Base-by-base conservation (phyloP, 2,113 vertebrate species). In the Corythoichthys intestinalis region DNA sequence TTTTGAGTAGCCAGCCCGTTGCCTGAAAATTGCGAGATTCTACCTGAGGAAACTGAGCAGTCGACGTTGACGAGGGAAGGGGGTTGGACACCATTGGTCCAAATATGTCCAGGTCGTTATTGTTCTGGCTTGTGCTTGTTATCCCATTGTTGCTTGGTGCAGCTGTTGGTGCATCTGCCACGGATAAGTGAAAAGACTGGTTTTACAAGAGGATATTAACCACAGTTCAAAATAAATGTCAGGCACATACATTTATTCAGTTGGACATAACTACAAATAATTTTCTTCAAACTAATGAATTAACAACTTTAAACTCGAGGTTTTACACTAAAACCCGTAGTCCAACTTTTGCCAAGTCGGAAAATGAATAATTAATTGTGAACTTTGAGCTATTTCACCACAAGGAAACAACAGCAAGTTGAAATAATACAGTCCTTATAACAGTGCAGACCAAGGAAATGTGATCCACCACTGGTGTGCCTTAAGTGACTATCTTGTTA, bases 11-110 rank as follows among this genome's bases (percentile, higher is more conserved):
- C 13, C 11, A 7, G 2, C 28, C 11, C 8, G 12, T 35, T 6
- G 34, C 34, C 54, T 71, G 59, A 41, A 52, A 67, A 41, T 28
- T 39, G 34, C 0, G 11, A 41, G 17, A 10, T 17, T 77, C 75
- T 86, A 91, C 90, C 90, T 91, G 90, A 86, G 88, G 58, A 79
- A 91, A 87, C 70, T 84, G 87, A 83, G 86, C 72, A 47, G 82
- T 49, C 6, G 93, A 87, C 73, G 87, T 69, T 90, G 91, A 91
- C 35, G 92, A 89, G 15, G 97, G 97, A 79, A 98, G 91, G 67
- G 97, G 97, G 80, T 99, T 99, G 76, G 97, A 99, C 53, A 99
- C 95, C 97, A 99, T 99, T n/a, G 97, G 97, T 59, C 97, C 97
- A 6, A 99, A 98, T 88, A 99, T 99, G 88, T 98, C 97, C 85